Base-by-base conservation (phyloP, 1,140 invertebrate species). In the Tetraneura akinire region DNA sequence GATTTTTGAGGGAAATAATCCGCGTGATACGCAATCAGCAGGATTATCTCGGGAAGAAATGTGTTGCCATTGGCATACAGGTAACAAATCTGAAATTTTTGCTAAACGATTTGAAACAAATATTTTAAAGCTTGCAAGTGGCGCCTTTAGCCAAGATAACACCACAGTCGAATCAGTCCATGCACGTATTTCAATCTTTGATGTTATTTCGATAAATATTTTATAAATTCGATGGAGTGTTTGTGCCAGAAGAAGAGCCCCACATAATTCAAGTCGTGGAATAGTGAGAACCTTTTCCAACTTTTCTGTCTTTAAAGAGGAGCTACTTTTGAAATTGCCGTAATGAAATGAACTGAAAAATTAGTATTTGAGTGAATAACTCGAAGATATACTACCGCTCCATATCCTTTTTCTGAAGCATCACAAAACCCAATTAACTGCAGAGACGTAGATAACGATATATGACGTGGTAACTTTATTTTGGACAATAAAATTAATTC, bases 331-430 rank as follows among this genome's bases (percentile, higher is more conserved):
- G 32, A 66, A 32, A 32, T 66, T 3, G 62, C n/a, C 6, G 37
- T 26, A 37, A 66, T 32, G 6, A 66, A 37, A 32, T 66, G 2
- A 18, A 66, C 62, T 4, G 62, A 66, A 32, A 42, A 13, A 66
- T 3, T 16, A 18, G 18, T 26, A 13, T 66, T 26, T 3, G 13
- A 23, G 2, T n/a, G 2, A 21, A 55, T 8, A 32, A 23, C 18
- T 11, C 45, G 3, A 14, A 47, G 45, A 14, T 47, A 47, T 23
- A 66, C 26, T 1, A 66, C 62, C 11, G 62, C 62, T 10, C 8
- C 26, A 16, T 66, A 66, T 32, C 62, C 62, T 26, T 66, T 66
- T 66, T 66, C 62, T 1, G 62, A 66, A 37, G 62, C 62, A 32
- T 66, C 62, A 8, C 26, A 66, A 42, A 66, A 37, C 8, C 3